Base-by-base conservation (phyloP, 2,888 invertebrate genomes). In the Syritta pipiens region DNA sequence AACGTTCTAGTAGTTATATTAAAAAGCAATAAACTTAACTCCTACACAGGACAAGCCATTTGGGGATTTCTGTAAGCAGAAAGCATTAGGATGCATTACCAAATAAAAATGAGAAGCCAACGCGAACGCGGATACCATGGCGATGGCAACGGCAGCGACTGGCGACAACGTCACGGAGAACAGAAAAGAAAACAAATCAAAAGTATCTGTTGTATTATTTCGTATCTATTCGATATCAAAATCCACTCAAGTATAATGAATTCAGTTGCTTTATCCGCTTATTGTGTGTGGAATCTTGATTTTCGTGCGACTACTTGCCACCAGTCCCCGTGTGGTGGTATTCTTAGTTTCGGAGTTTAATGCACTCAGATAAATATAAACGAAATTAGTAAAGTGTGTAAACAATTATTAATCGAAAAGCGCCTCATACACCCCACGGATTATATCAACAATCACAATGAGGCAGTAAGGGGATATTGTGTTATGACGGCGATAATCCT, bases 261-360 rank as follows among this genome's bases (percentile, higher is more conserved):
- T 79, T 74, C 79, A 79, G 79, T 74, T 79, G 74, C 60, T 79
- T 74, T 79, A 79, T 79, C 79, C 79, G 62, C 74, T 79, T 77
- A 77, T 55, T 77, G 60, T 77, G 46, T 42, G 46, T 57, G 40
- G 71, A 71, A 51, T 76, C 35, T 51, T 10, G 51, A 76, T 51
- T 55, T 49, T 53, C 9, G 12, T 28, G 5, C 2, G 35, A 22
- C 9, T 32, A n/a, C n/a, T n/a, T n/a, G n/a, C n/a, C n/a, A n/a
- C n/a, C n/a, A n/a, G n/a, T n/a, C n/a, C n/a, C n/a, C n/a, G n/a
- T n/a, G n/a, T n/a, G n/a, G n/a, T n/a, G n/a, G n/a, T n/a, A n/a
- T n/a, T n/a, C 10, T 14, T 19, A 6, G 26, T 24, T 28, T 26
- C 9, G 10, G n/a, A 37, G 22, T 26, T 55, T 19, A 28, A 30